A percentile compares a stretch with the other conserved stretches of the same genome.
These are phyloP conservation scores for Pedetes capensis DNA, from an alignment of 2,113 vertebrate genomes.

Conservation along the genomic window DNA sequence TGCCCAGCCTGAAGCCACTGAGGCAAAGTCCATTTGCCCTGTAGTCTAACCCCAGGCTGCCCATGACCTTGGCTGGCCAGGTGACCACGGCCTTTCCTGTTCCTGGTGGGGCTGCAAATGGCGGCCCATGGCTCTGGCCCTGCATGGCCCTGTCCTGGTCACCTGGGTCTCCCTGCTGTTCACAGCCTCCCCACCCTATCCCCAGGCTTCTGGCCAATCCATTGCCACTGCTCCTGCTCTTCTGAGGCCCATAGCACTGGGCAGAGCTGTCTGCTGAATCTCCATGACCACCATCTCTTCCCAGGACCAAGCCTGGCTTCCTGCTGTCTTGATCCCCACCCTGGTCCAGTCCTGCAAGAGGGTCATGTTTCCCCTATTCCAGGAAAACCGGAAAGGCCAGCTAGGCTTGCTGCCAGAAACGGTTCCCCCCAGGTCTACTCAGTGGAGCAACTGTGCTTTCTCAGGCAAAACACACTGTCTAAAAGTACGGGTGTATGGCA, in stretches of 20 bases:
- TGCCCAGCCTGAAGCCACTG: neutral
- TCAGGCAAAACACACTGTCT: neutral
- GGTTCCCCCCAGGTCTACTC: neutral
- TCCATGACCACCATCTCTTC: neutral
- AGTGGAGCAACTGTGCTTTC: neutral
- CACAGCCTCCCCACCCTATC: neutral
- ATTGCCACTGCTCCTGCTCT: neutral
- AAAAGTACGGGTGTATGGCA: neutral
- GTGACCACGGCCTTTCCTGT: neutral
- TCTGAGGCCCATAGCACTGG: neutral
- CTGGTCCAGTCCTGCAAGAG: neutral
- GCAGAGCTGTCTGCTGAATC: neutral
- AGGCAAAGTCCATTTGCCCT: neutral
- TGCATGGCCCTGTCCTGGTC: accelerated
- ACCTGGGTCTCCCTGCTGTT: neutral
- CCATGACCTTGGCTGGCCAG: neutral
- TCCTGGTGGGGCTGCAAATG: neutral
- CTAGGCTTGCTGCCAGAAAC: neutral
- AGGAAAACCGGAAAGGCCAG: neutral
- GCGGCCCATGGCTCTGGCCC: neutral
- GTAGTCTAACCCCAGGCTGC: neutral
- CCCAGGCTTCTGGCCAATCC: neutral
- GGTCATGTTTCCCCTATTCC: neutral
- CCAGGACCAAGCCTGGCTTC: neutral
- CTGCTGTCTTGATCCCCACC: neutral